phyloP scores from a whole-genome alignment of 2,888 invertebrate species.

The Hydrotaea cyrtoneurina region DNA sequence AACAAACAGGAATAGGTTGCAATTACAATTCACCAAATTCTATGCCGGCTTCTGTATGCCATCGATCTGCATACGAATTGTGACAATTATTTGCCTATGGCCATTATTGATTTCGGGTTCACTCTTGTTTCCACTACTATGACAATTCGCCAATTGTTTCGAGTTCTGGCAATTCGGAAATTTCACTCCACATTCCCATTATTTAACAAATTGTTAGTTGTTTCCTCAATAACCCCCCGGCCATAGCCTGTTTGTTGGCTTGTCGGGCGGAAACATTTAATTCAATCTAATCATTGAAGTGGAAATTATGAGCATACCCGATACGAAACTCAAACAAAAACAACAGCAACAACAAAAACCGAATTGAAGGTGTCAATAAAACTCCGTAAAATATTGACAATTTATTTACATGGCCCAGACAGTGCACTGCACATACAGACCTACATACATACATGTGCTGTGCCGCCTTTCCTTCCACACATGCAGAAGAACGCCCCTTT shows the following conservation, averaged over 20 bases:
- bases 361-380: conserved; percentile 65
- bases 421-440: too few species aligned
- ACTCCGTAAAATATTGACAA: conserved; percentile 60
- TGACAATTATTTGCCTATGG: conserved; percentile 57
- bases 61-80: conserved; percentile 64
- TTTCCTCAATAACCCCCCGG: neutral
- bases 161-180: conserved; percentile 75
- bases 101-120: conserved; percentile 59
- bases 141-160: conserved; percentile 75
- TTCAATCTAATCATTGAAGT: conserved; percentile 57
- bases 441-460: neutral
- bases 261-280: conserved; percentile 49
- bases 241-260: neutral
- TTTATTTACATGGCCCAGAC: conserved; percentile 44
- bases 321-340: neutral
- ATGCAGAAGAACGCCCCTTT: conserved; percentile 44
- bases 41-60: conserved; percentile 40
- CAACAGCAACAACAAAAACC: too few species aligned
- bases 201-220: conserved; percentile 55
- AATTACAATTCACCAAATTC: conserved; percentile 48
- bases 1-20: neutral
- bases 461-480: neutral
- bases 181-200: conserved; percentile 38
- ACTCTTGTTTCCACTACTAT: conserved; percentile 74
- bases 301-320: conserved; percentile 61